Evolutionary conservation across 2,113 vertebrate genomes (phyloP).

Genomic region (Heptranchias perlo): DNA sequence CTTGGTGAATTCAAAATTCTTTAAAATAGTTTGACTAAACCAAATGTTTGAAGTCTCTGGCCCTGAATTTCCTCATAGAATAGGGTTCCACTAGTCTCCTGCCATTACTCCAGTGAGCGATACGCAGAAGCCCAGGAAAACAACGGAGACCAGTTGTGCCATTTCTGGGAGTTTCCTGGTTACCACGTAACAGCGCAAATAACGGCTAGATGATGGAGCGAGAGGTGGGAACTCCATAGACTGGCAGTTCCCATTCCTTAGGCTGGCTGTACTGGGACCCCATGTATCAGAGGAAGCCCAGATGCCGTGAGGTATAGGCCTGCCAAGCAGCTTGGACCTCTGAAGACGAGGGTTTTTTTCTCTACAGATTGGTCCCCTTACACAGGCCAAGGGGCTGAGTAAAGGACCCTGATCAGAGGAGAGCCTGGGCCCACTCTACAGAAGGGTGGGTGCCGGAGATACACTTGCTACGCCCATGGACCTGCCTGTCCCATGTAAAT

Average conservation of each 20-base stretch:
- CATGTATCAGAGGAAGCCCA: too few relatives aligned
- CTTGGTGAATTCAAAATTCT: neutral
- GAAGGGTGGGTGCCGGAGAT: neutral
- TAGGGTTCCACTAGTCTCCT: neutral
- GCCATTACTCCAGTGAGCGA: neutral
- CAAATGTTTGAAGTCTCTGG: neutral
- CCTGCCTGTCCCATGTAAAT: neutral
- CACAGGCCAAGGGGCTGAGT: neutral
- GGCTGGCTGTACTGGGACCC: too few relatives aligned
- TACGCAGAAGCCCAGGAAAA: neutral
- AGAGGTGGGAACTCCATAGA: neutral
- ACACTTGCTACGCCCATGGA: neutral
- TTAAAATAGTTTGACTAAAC: neutral
- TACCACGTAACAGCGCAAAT: neutral
- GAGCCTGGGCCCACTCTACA: neutral
- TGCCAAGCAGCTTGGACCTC: neutral
- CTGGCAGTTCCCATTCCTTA: too few relatives aligned
- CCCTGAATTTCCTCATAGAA: neutral
- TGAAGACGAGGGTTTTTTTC: neutral
- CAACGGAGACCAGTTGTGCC: neutral
- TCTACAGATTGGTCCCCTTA: neutral
- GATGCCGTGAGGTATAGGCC: neutral
- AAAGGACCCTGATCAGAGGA: neutral
- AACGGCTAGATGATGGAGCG: neutral
- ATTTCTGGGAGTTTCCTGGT: neutral